Evolutionary conservation across 2,888 invertebrate species (phyloP).

Genomic region (Allygus modestus): DNA sequence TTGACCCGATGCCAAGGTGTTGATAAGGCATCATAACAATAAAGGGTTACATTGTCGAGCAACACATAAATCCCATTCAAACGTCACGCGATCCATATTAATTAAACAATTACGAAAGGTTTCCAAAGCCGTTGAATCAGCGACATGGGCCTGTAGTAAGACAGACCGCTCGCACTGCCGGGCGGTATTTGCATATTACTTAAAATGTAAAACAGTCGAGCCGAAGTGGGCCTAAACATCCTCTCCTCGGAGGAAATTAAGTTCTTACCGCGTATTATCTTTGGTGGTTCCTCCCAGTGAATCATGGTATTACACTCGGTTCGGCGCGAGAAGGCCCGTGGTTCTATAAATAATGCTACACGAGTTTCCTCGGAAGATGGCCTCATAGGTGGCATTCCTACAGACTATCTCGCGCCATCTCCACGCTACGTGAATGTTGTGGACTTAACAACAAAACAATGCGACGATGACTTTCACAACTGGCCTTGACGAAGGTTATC

Average conservation of each 20-base stretch:
- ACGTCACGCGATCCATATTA: constrained; percentile 4
- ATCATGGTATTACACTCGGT: constrained; percentile 14
- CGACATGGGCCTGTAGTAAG: constrained; percentile 12
- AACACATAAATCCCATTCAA: background rate
- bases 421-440: background rate
- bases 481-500: constrained; percentile 38
- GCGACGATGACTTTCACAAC: constrained; percentile 44
- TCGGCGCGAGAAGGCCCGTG: background rate
- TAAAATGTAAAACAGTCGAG: constrained; percentile 56
- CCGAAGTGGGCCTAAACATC: background rate
- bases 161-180: constrained; percentile 17
- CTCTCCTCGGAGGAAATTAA: constrained; percentile 37
- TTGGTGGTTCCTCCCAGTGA: constrained; percentile 29
- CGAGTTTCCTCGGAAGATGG: background rate
- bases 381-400: constrained; percentile 47
- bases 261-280: constrained; percentile 49
- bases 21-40: constrained; percentile 20
- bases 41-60: background rate
- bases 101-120: constrained; percentile 16
- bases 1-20: constrained; percentile 12
- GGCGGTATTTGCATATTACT: constrained; percentile 42
- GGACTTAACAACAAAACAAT: constrained; percentile 33
- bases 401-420: constrained; percentile 40
- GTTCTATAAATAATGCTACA: constrained; percentile 51
- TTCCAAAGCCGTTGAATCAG: background rate